Conservation (phyloP, 1,140 invertebrate genomes). For the Brachionus angularis region DNA sequence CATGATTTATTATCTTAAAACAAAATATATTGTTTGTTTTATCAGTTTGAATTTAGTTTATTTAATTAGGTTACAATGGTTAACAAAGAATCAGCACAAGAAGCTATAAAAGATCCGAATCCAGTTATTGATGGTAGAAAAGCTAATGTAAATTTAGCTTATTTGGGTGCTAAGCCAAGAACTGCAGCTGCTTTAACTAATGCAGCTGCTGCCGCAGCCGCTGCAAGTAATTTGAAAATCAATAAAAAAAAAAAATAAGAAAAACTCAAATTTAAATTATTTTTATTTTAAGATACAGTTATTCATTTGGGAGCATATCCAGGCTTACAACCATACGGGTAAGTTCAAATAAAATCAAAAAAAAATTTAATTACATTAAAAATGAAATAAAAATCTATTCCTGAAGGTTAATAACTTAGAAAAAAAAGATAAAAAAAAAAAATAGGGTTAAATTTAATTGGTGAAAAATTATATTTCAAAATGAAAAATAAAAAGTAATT, state of each 20-base stretch:
- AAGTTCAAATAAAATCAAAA: conserved; percentile 9
- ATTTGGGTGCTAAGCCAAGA: conserved; percentile 89
- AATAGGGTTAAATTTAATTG: too few species aligned
- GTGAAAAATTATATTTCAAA: too few species aligned
- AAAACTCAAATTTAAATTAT: neutral
- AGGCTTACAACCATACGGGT: conserved; percentile 42
- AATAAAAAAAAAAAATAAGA: neutral
- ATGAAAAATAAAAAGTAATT: too few species aligned
- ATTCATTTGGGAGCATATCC: conserved; percentile 40
- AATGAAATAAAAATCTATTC: too few species aligned
- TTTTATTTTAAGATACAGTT: conserved; percentile 11
- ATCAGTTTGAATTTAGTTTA: neutral
- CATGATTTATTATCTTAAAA: too few species aligned
- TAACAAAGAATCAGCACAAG: conserved; percentile 80
- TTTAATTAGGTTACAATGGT: conserved; percentile 87
- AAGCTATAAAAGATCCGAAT: conserved; percentile 94
- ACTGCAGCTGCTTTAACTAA: conserved; percentile 54
- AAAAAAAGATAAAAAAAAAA: too few species aligned
- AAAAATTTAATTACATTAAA: too few species aligned
- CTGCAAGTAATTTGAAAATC: conserved; percentile 40
- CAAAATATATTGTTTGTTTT: neutral
- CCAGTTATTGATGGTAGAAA: conserved; percentile 97
- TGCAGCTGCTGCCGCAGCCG: conserved; percentile 12
- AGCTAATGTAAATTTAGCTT: conserved; percentile 95
- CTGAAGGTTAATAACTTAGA: too few species aligned